phyloP scores from a whole-genome alignment of 2,797 vertebrate species.

The Huso huso region DNA sequence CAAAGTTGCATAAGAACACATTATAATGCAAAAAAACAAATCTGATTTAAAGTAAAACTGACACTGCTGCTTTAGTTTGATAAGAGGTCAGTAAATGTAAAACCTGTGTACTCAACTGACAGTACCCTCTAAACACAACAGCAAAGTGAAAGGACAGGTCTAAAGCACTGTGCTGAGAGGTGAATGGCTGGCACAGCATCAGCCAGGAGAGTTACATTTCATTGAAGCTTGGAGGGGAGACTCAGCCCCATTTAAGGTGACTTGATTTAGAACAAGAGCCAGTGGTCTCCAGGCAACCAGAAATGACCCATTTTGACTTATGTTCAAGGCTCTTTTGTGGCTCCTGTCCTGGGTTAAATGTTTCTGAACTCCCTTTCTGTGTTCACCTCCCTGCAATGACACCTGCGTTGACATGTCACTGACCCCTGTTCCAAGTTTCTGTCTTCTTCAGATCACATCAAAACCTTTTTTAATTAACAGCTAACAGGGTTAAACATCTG shows the following conservation, averaged over 20 bases:
- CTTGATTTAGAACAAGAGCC: constrained; percentile 20
- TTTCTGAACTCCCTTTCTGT: background rate
- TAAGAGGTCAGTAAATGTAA: no score
- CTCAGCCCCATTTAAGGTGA: constrained; percentile 37
- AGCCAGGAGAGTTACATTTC: constrained; percentile 34
- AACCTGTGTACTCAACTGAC: no score
- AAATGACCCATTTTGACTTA: constrained; percentile 14
- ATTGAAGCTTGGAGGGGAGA: constrained; percentile 34
- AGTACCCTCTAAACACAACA: no score
- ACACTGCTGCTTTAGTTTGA: no score
- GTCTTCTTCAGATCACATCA: constrained; percentile 15
- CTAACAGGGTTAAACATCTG: no score
- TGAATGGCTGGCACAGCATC: constrained; percentile 20
- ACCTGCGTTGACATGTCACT: no score
- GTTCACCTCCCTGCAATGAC: background rate
- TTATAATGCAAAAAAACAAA: no score
- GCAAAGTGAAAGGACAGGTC: no score
- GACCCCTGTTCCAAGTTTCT: background rate
- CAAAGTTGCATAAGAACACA: no score
- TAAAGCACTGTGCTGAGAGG: no score
- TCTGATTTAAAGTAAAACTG: no score
- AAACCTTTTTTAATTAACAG: no score
- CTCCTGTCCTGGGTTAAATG: background rate
- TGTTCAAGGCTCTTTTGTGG: background rate
- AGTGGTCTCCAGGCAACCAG: constrained; percentile 30